These are phyloP conservation scores for Lycaon pictus DNA, from an alignment of 2,113 vertebrate genomes.

Conservation along the genomic window DNA sequence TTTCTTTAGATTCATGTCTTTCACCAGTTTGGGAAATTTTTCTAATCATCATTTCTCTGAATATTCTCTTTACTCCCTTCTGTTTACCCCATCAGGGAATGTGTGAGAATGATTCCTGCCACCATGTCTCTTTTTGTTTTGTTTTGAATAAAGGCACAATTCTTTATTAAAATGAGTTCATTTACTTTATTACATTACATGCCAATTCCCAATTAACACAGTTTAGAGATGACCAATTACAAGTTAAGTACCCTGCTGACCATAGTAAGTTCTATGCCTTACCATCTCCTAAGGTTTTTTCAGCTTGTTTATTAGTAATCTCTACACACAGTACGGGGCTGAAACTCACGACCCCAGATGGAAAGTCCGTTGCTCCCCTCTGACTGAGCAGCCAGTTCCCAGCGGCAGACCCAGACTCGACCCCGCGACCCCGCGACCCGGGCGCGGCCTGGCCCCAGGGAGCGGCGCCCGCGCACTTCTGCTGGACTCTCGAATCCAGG, in stretches of 20 bases:
- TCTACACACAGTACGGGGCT: neutral
- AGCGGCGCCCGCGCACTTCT: too few relatives aligned
- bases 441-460: too few relatives aligned
- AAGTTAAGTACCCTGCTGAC: constrained; percentile 22
- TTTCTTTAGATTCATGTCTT: constrained; percentile 20
- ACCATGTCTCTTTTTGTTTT: neutral
- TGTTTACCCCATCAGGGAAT: neutral
- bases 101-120: neutral
- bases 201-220: constrained; percentile 34
- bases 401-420: too few relatives aligned
- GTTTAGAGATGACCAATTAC: constrained; percentile 7
- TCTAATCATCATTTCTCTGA: neutral
- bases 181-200: neutral
- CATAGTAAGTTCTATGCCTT: neutral
- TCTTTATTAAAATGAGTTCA: neutral
- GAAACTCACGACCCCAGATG: neutral
- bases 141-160: neutral
- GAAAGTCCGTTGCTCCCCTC: neutral
- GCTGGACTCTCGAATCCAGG: too few relatives aligned
- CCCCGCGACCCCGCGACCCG: too few relatives aligned
- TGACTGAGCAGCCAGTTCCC: neutral
- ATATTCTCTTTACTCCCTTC: constrained; percentile 1
- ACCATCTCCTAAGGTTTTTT: neutral
- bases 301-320: neutral
- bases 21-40: constrained; percentile 32